A percentile compares a stretch with the other conserved stretches of the same genome.
Conservation (phyloP, 2,113 vertebrate species). For the Sander vitreus region DNA sequence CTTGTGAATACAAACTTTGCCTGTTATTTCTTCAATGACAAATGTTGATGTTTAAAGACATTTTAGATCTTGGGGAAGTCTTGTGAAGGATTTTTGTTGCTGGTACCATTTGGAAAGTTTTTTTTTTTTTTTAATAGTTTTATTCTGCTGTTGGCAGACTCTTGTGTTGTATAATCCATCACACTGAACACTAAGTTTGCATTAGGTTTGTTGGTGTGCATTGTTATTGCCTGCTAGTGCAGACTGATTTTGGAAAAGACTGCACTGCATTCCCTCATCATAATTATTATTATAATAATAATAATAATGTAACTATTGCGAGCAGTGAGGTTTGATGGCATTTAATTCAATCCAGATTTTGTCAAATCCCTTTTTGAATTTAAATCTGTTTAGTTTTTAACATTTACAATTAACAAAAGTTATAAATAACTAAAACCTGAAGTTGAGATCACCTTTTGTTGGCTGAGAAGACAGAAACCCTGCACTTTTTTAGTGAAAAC, state of each 20-base stretch:
- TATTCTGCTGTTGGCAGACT: slow-evolving; percentile 19
- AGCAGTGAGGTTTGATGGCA: background rate
- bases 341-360: background rate
- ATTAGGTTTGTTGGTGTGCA: slow-evolving; percentile 5
- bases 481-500: background rate
- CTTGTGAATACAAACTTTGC: no score
- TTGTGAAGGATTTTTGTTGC: background rate
- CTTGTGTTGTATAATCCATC: slow-evolving; percentile 29
- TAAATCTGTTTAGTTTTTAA: background rate
- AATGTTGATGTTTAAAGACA: background rate
- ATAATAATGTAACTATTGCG: background rate
- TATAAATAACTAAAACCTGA: background rate
- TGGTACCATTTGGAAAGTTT: slow-evolving; percentile 3
- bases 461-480: background rate
- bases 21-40: background rate
- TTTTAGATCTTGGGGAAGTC: background rate
- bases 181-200: background rate
- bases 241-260: background rate
- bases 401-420: no score
- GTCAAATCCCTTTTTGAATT: background rate
- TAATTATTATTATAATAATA: background rate
- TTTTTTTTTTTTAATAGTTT: background rate
- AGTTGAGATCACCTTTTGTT: background rate
- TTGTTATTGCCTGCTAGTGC: background rate
- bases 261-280: background rate